phyloP scores from a whole-genome alignment of 2,797 vertebrate species.

The Lepidocolaptes lacrymiger region DNA sequence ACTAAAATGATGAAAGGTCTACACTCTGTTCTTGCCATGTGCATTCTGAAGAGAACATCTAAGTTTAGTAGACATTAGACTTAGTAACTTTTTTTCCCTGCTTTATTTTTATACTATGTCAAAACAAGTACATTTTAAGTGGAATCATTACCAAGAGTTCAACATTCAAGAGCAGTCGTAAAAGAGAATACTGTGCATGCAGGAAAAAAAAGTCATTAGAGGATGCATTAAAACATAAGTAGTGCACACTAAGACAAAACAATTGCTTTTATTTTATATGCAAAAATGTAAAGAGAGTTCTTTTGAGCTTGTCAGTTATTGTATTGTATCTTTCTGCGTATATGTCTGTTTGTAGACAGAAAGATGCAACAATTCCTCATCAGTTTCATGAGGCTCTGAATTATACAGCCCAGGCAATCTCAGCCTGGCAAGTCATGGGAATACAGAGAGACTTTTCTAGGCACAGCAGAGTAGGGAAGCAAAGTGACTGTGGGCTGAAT shows the following conservation, averaged over 20 bases:
- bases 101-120: not conserved
- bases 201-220: not conserved
- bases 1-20: not conserved
- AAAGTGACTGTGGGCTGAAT: not conserved
- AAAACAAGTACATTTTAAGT: not conserved
- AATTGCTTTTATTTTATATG: not conserved
- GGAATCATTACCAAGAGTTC: not conserved
- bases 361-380: not conserved
- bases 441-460: not conserved
- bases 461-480: not conserved
- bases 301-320: not conserved
- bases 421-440: not conserved
- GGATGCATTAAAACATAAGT: not conserved
- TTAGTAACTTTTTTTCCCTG: not conserved
- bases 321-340: not conserved
- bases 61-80: not conserved
- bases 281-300: not conserved
- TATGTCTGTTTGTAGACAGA: not conserved
- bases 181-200: not conserved
- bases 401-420: not conserved
- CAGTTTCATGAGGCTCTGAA: not conserved
- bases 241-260: not conserved
- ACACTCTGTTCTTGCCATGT: not conserved
- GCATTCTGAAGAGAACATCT: not conserved
- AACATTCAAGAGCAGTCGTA: not conserved